Percentiles rank a stretch among this genome's conserved stretches.
Evolutionary conservation across 2,113 vertebrate species (phyloP).

Genomic region (Gambusia affinis): DNA sequence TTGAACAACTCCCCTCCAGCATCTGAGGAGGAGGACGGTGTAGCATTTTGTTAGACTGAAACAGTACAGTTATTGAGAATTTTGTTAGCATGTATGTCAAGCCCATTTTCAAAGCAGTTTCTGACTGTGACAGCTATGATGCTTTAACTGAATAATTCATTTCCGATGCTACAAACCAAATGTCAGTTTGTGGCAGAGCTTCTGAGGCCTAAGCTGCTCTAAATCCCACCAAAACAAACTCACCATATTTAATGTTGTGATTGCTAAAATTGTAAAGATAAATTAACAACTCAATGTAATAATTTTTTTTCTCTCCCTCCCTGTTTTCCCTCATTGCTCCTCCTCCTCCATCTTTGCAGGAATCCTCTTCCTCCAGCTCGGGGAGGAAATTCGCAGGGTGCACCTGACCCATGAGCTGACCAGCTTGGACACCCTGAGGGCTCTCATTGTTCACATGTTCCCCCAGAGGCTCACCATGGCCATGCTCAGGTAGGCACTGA

Average conservation of each 20-base stretch:
- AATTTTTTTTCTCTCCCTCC: slow-evolving; percentile 4
- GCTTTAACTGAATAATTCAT: not conserved
- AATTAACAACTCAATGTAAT: not conserved
- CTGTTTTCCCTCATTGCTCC: slow-evolving; percentile 22
- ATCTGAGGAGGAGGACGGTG: slow-evolving; percentile 1
- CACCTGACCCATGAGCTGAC: slow-evolving; percentile 98
- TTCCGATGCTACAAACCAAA: not conserved
- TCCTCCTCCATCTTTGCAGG: slow-evolving; percentile 74
- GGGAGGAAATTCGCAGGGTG: slow-evolving; percentile 92
- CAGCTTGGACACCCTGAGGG: slow-evolving; percentile 96
- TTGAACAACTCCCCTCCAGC: not conserved
- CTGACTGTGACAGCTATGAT: not conserved
- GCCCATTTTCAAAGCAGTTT: not conserved
- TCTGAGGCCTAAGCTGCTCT: not conserved
- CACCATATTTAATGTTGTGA: not conserved
- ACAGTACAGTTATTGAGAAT: not conserved
- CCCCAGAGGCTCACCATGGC: slow-evolving; percentile 98
- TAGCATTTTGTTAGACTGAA: not conserved
- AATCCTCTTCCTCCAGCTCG: slow-evolving; percentile 95
- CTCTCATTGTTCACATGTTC: slow-evolving; percentile 98
- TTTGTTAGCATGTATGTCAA: not conserved
- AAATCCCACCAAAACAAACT: not conserved
- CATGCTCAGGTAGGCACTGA: slow-evolving; percentile 84
- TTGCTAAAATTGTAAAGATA: not conserved
- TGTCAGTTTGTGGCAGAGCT: not conserved